Evolutionary conservation across 2,888 invertebrate species (phyloP).

Genomic region (Dione vanillae): DNA sequence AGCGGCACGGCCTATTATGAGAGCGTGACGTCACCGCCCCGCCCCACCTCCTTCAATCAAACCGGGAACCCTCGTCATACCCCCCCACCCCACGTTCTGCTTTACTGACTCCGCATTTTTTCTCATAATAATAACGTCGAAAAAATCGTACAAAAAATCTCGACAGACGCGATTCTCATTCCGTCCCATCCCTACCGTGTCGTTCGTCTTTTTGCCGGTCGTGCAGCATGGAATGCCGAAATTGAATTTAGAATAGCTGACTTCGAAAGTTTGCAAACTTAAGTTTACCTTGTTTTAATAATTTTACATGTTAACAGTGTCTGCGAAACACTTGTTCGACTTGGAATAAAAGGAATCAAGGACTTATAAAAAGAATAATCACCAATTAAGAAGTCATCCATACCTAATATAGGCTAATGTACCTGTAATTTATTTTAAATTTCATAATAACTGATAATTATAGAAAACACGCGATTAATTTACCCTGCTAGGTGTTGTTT

Average conservation of each 20-base stretch:
- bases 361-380: neutral
- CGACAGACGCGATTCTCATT: constrained; percentile 76
- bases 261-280: constrained; percentile 27
- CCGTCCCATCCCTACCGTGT: constrained; percentile 77
- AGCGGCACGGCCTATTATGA: constrained; percentile 82
- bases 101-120: constrained; percentile 83
- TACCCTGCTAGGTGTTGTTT: neutral
- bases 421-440: neutral
- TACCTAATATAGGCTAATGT: neutral
- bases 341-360: neutral
- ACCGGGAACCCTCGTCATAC: constrained; percentile 83
- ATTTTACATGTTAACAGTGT: constrained; percentile 13
- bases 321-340: neutral
- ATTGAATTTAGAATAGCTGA: constrained; percentile 58
- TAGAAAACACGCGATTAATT: constrained; percentile 2
- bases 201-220: constrained; percentile 63
- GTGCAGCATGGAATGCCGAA: constrained; percentile 65
- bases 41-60: constrained; percentile 83
- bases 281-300: constrained; percentile 18
- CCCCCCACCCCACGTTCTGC: constrained; percentile 83
- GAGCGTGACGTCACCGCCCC: constrained; percentile 84
- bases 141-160: constrained; percentile 83
- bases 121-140: constrained; percentile 84
- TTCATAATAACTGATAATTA: constrained; percentile 1
- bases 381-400: neutral